A percentile compares a stretch with the other conserved stretches of the same genome.
phyloP scores from a whole-genome alignment of 2,113 vertebrate genomes.

The Ibidorhyncha struthersii region DNA sequence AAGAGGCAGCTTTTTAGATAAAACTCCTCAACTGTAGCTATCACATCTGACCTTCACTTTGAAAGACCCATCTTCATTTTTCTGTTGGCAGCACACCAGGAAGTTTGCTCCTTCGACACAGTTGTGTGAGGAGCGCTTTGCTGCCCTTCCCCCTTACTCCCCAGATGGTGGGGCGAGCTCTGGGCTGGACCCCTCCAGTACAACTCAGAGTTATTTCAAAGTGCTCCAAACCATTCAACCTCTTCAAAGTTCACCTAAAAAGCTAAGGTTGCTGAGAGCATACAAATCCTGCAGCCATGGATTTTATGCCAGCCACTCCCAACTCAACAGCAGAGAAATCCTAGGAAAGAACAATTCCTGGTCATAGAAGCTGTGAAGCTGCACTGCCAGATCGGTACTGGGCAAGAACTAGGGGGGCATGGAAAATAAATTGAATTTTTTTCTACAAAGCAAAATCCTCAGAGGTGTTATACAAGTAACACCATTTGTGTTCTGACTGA shows the following conservation, averaged over 20 bases:
- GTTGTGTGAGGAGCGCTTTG: neutral
- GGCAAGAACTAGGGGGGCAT: neutral
- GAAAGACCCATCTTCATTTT: neutral
- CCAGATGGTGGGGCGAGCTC: neutral
- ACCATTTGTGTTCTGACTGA: neutral
- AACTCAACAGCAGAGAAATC: neutral
- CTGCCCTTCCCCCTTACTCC: neutral
- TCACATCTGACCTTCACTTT: neutral
- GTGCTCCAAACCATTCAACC: neutral
- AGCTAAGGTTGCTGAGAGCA: neutral
- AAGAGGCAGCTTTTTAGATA: neutral
- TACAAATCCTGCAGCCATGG: neutral
- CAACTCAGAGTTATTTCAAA: neutral
- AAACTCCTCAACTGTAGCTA: neutral
- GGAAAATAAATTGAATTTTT: neutral
- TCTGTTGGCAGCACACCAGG: neutral
- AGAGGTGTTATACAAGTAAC: neutral
- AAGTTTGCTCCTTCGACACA: neutral
- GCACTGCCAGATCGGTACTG: neutral
- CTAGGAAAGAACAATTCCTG: neutral
- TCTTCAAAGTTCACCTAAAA: slow-evolving; percentile 16
- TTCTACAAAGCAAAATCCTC: neutral
- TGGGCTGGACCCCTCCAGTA: neutral
- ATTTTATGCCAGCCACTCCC: neutral
- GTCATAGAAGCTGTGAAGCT: neutral